phyloP scores from a whole-genome alignment of 2,113 vertebrate genomes.

The Pogonocichla stellata region DNA sequence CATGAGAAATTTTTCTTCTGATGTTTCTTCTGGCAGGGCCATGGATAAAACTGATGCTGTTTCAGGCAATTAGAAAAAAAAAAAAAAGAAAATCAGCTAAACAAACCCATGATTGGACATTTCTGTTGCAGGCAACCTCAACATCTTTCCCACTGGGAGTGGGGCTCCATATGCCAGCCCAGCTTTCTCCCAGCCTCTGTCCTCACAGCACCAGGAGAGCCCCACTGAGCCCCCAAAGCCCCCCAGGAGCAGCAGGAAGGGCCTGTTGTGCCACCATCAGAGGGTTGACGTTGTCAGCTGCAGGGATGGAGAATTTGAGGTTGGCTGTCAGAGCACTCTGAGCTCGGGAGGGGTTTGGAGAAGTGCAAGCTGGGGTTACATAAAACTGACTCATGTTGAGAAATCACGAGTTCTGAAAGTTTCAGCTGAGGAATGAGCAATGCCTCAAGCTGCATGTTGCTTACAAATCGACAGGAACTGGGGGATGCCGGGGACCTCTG shows the following conservation, averaged over 20 bases:
- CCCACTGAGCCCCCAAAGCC: accelerated
- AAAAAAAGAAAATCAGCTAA: neutral
- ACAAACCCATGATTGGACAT: neutral
- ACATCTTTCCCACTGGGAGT: neutral
- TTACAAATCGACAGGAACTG: neutral
- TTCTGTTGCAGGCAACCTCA: neutral
- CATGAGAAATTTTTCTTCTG: neutral
- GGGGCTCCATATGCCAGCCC: neutral
- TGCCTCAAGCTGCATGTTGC: neutral
- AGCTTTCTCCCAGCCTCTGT: neutral
- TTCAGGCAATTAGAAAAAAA: neutral
- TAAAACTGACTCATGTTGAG: constrained; percentile 56
- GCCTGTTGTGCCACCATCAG: accelerated
- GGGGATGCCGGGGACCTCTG: neutral
- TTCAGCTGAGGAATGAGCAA: neutral
- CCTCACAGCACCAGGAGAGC: neutral
- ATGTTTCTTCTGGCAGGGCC: neutral
- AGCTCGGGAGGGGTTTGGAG: constrained; percentile 39
- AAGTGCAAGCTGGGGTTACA: constrained; percentile 32
- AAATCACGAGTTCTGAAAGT: constrained; percentile 26
- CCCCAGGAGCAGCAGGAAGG: neutral
- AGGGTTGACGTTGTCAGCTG: neutral
- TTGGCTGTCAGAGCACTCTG: accelerated
- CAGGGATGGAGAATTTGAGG: neutral
- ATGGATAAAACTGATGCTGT: neutral